These are phyloP conservation scores for Syritta pipiens DNA, from an alignment of 2,888 invertebrate species.

Conservation along the genomic window DNA sequence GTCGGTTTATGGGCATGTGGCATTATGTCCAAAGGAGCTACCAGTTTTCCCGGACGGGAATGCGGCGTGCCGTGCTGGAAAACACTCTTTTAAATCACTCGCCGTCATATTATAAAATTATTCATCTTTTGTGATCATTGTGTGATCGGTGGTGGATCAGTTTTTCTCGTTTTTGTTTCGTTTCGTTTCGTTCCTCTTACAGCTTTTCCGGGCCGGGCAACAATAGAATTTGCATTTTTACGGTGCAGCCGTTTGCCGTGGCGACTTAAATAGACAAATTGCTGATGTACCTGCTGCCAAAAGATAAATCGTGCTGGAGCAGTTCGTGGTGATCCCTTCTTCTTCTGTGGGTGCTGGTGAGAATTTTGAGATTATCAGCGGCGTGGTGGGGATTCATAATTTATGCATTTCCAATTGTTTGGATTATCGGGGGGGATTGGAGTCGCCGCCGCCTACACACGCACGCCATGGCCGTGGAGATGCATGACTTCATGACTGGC, in stretches of 20 bases:
- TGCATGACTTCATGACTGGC: conserved; percentile 49
- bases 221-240: conserved; percentile 66
- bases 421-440: conserved; percentile 46
- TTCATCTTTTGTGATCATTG: conserved; percentile 69
- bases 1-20: conserved; percentile 69
- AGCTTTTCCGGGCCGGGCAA: conserved; percentile 58
- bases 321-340: conserved; percentile 63
- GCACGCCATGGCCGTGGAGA: conserved; percentile 20
- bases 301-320: conserved; percentile 66
- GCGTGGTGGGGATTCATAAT: conserved; percentile 51
- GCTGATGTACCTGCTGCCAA: conserved; percentile 66
- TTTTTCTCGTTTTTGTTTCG: conserved; percentile 39
- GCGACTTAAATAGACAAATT: conserved; percentile 66
- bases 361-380: conserved; percentile 14
- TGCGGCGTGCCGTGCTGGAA: conserved; percentile 16
- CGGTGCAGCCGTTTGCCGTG: conserved; percentile 13
- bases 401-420: conserved; percentile 67
- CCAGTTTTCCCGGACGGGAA: conserved; percentile 39
- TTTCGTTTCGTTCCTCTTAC: conserved; percentile 12
- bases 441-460: conserved; percentile 63
- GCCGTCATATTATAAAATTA: conserved; percentile 68
- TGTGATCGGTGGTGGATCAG: conserved; percentile 66
- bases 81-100: conserved; percentile 67
- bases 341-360: conserved; percentile 1
- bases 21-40: conserved; percentile 63